Percentiles rank a stretch among this genome's conserved stretches.
These are phyloP conservation scores for Tachypleus tridentatus DNA, from an alignment of 1,140 invertebrate species.

Conservation along the genomic window DNA sequence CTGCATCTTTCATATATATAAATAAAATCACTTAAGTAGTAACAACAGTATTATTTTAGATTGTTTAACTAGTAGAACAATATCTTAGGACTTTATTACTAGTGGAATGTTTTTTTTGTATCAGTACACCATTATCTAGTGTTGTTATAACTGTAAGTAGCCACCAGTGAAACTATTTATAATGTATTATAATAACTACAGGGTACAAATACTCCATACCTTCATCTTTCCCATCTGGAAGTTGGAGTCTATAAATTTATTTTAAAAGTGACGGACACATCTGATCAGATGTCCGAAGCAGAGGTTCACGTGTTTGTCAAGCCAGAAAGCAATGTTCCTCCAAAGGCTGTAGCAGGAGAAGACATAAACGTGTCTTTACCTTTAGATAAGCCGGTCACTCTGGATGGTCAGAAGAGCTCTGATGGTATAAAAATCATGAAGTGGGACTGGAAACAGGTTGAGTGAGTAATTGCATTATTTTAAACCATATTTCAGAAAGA, in stretches of 20 bases:
- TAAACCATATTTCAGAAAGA: no score
- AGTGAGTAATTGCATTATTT: no score
- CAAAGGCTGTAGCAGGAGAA: constrained; percentile 43
- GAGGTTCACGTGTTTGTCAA: constrained; percentile 89
- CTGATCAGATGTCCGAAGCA: constrained; percentile 67
- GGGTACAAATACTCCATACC: constrained; percentile 64
- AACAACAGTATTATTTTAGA: no score
- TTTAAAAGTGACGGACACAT: constrained; percentile 78
- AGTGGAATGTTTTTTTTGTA: no score
- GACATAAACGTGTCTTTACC: constrained; percentile 55
- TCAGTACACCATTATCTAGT: no score
- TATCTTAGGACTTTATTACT: no score
- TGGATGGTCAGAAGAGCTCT: constrained; percentile 68
- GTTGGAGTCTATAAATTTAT: constrained; percentile 90
- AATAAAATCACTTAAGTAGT: no score
- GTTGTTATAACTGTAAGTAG: no score
- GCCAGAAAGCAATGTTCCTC: constrained; percentile 66
- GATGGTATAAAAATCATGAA: constrained; percentile 70
- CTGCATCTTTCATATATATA: no score
- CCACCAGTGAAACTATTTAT: no score
- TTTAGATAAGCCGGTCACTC: constrained; percentile 50
- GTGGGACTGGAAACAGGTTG: constrained; percentile 67
- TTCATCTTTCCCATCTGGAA: constrained; percentile 74
- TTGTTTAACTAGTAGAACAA: no score
- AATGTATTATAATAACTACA: neutral